These are phyloP conservation scores for Caenorhabditis elegans DNA, from an alignment of 1,140 invertebrate species.

Conservation along the genomic window DNA sequence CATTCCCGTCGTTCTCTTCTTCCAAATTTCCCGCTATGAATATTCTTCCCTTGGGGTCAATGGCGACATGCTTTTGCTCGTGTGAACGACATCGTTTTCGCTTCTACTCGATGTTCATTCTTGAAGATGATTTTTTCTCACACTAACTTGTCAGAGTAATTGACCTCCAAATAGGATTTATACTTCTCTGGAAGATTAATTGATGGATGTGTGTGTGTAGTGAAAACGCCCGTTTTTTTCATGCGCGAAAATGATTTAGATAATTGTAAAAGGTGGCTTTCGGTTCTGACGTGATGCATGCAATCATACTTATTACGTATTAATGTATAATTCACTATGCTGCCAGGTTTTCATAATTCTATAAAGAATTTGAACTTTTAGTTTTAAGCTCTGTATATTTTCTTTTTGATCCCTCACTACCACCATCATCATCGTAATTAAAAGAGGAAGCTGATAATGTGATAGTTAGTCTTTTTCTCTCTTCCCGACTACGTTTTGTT, in stretches of 20 bases:
- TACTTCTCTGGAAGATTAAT: background rate
- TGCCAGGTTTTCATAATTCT: background rate
- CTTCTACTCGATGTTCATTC: background rate
- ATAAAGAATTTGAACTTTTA: background rate
- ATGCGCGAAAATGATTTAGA: background rate
- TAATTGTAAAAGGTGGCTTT: background rate
- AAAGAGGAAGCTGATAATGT: background rate
- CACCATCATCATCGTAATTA: background rate
- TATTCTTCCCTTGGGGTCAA: background rate
- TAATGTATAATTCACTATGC: background rate
- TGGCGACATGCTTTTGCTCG: constrained; percentile 4
- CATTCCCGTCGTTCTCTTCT: background rate
- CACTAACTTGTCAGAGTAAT: background rate
- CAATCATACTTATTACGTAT: background rate
- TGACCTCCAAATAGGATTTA: background rate
- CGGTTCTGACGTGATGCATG: background rate
- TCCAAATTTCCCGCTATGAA: background rate
- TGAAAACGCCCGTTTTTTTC: background rate
- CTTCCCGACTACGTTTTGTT: background rate
- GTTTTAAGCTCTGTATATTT: background rate
- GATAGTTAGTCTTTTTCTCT: background rate
- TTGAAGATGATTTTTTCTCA: background rate
- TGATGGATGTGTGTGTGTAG: no score
- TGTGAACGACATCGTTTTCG: background rate
- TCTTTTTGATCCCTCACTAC: background rate